phyloP scores from a whole-genome alignment of 2,113 vertebrate genomes.

The Callithrix jacchus region DNA sequence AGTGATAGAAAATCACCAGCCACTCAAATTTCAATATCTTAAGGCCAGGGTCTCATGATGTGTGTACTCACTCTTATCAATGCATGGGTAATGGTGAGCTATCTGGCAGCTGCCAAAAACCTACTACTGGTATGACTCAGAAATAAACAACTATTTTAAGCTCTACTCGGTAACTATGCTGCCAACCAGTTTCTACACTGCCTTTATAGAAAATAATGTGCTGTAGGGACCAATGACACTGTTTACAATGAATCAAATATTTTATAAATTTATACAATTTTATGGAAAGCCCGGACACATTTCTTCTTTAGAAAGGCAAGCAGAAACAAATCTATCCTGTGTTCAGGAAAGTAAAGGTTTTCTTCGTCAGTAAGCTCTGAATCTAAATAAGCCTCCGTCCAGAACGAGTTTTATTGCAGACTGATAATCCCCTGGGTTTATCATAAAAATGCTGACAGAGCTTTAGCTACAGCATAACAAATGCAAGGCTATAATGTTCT shows the following conservation, averaged over 20 bases:
- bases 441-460: slow-evolving; percentile 65
- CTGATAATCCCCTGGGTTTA: slow-evolving; percentile 57
- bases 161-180: neutral
- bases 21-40: neutral
- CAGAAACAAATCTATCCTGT: neutral
- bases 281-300: neutral
- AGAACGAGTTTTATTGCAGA: slow-evolving; percentile 56
- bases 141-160: slow-evolving; percentile 16
- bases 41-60: neutral
- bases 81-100: neutral
- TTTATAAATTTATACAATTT: slow-evolving; percentile 23
- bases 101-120: slow-evolving; percentile 25
- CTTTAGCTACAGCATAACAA: slow-evolving; percentile 17
- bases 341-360: neutral
- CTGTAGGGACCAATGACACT: neutral
- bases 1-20: neutral
- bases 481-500: slow-evolving; percentile 45
- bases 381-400: slow-evolving; percentile 56
- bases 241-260: neutral
- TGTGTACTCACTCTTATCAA: neutral
- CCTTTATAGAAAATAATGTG: neutral
- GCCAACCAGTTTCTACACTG: neutral
- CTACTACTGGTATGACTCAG: neutral
- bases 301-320: neutral
- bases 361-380: slow-evolving; percentile 30